Conservation (phyloP, 2,113 vertebrate species). For the Chunga burmeisteri region DNA sequence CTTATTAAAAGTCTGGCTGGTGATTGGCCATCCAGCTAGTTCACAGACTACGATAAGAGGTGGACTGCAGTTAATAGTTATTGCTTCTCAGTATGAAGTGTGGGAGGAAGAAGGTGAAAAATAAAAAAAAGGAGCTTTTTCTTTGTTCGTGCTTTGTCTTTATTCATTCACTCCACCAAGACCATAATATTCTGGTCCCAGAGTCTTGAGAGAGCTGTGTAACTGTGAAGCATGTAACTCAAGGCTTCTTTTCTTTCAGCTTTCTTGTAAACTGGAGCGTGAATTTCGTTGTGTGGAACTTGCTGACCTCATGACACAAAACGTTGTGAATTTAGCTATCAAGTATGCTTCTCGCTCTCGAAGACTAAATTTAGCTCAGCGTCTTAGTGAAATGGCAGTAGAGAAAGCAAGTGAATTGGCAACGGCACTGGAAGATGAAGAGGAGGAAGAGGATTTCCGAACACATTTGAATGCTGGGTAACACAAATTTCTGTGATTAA, state of each 20-base stretch:
- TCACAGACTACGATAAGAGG: neutral
- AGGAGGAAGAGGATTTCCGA: conserved; percentile 69
- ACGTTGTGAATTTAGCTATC: conserved; percentile 86
- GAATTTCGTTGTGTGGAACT: conserved; percentile 95
- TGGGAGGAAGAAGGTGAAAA: neutral
- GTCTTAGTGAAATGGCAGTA: conserved; percentile 85
- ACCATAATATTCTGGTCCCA: neutral
- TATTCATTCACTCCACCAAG: neutral
- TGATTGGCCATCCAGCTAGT: neutral
- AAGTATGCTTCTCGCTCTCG: conserved; percentile 92
- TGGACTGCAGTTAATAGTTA: neutral
- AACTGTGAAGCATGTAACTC: neutral
- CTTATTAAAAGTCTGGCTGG: neutral
- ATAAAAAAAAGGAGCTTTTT: neutral
- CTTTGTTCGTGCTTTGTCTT: neutral
- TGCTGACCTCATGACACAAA: conserved; percentile 89
- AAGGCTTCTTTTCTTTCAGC: conserved; percentile 66
- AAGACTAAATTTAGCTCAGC: conserved; percentile 85
- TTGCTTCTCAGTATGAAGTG: neutral
- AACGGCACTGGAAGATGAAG: conserved; percentile 50
- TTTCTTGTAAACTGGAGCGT: conserved; percentile 92
- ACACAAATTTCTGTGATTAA: neutral
- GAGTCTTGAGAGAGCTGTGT: neutral
- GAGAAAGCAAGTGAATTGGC: conserved; percentile 81
- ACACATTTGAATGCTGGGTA: conserved; percentile 73